Base-by-base conservation (phyloP, 1,140 invertebrate species). In the Daktulosphaira vitifoliae region DNA sequence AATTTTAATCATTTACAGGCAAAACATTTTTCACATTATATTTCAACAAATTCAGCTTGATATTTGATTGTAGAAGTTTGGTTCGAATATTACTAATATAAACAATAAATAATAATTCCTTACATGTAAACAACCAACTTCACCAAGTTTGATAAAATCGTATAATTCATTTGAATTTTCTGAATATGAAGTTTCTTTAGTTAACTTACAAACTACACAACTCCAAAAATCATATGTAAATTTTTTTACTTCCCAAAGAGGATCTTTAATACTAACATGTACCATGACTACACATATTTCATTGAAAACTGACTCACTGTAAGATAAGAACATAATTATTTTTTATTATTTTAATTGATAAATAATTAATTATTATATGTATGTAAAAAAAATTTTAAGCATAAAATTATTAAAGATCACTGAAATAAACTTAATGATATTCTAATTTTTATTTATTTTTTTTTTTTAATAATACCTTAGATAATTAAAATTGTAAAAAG, bases 211-310 rank as follows among this genome's bases (percentile, higher is more conserved):
- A 48, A 62, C 29, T 22, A 62, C 23, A 20, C 2, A 46, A 62
- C 20, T 6, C 56, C 56, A 62, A 62, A 62, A 62, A 1, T 62
- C 56, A 33, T 62, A 62, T 16, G 56, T 46, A 48, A 62, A 62
- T 22, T n/a, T 48, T 62, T 62, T 62, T 46, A 62, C 56, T 46
- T 62, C 56, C 56, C 56, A 62, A 1, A 62, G 42, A 7, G 56
- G 56, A 62, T 62, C 56, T 48, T 48, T 44, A 33, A 33, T 29
- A 7, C 56, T 62, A 15, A 62, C n/a, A 15, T 62, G 56, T 48
- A 62, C 56, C 56, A 62, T 62, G 11, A 62, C 16, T 33, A 26
- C 46, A 20, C 26, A 62, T 9, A 62, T 46, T 6, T 48, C 56
- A 7, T 62, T 62, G 20, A 29, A 33, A 3, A 48, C 8, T 33